Evolutionary conservation across 2,888 invertebrate species (phyloP), one percentile per base, ranked within the genome.

Genomic region (Calameuta idolon): DNA sequence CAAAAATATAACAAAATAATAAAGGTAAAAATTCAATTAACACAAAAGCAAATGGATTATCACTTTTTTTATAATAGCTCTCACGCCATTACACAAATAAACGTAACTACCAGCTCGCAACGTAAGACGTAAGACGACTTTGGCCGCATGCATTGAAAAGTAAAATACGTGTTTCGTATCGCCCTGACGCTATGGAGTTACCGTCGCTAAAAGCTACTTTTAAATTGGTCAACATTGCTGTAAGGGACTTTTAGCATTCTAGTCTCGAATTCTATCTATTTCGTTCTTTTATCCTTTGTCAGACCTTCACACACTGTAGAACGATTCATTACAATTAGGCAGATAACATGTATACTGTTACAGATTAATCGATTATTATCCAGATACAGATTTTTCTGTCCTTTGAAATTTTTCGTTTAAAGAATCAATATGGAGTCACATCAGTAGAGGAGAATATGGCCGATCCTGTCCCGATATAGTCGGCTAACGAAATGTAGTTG

Each of bases 1-100:
- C 79, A 90, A 90, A 90, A 89, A 87, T 85, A 84, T 89, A 89
- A 88, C 80, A 89, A 89, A 89, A 85, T 85, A 83, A 86, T 85
- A 83, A 85, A 85, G 81, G 80, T 76, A 75, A 75, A 33, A 34
- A 40, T n/a, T 71, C 31, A 40, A 34, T 33, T 12, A 15, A 77
- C 75, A 34, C 71, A 75, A 11, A 40, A 40, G 15, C 55, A 55
- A 55, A 55, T 55, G 55, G 55, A 23, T 55, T 55, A 9, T 55
- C 55, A 55, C 23, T 40, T 40, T 40, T 55, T 55, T 23, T 55
- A 55, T 55, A 55, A 55, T 55, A 23, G 55, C 55, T 55, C 9
- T 23, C 2, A 9, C 9, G 55, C 55, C 55, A 55, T 23, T 2
- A 23, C 55, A 23, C 30, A 40, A 71, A 37, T 69, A 37, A 75